Percentiles rank a stretch among this genome's conserved stretches.
Evolutionary conservation across 2,888 invertebrate genomes (phyloP).

Genomic region (Drosophila nr. medialis): DNA sequence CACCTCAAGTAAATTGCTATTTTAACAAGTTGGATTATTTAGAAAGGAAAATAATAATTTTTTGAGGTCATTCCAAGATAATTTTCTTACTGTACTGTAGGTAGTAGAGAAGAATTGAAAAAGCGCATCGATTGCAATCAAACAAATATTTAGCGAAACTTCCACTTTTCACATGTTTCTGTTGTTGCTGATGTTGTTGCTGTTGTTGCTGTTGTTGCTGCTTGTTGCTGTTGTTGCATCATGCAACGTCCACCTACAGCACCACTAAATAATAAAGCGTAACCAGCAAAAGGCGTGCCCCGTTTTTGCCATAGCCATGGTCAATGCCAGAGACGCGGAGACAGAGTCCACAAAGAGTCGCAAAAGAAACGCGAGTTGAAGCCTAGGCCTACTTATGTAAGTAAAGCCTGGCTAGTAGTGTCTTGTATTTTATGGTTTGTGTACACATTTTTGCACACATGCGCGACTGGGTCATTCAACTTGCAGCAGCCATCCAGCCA

Average conservation of each 20-base stretch:
- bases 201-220: neutral
- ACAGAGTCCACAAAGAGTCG: conserved; percentile 18
- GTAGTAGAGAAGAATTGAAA: conserved; percentile 23
- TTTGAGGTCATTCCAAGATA: neutral
- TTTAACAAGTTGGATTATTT: neutral
- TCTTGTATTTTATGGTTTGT: conserved; percentile 82
- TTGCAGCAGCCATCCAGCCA: conserved; percentile 66
- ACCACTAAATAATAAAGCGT: conserved; percentile 77
- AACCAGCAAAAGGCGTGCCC: conserved; percentile 79
- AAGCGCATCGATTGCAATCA: conserved; percentile 56
- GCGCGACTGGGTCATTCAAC: conserved; percentile 83
- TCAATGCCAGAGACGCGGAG: conserved; percentile 31
- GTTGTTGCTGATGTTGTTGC: conserved; percentile 3
- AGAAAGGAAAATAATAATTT: neutral
- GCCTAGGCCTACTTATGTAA: conserved; percentile 76
- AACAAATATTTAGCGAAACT: conserved; percentile 72
- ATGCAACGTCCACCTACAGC: conserved; percentile 66
- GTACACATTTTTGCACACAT: conserved; percentile 83
- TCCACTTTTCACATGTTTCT: conserved; percentile 68
- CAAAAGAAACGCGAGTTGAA: conserved; percentile 47
- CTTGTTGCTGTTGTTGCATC: conserved; percentile 6
- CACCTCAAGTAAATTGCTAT: neutral
- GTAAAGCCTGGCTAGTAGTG: conserved; percentile 72
- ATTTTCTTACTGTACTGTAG: neutral
- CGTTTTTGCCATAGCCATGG: conserved; percentile 40